Conservation (phyloP, 1,140 invertebrate species). For the Campoletis sonorensis region DNA sequence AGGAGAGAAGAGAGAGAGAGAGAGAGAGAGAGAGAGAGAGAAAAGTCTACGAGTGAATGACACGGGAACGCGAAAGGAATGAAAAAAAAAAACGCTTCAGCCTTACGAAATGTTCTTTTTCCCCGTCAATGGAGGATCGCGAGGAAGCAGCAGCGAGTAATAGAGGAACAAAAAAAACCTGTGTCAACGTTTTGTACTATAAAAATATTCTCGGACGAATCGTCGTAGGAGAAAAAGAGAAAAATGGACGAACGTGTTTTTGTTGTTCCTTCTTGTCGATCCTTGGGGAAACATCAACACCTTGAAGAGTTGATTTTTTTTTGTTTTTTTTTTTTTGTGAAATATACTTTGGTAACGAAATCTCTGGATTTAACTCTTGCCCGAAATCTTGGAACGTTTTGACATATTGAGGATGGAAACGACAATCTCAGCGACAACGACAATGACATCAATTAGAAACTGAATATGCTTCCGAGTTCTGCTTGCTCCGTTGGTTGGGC, state of each 20-base stretch:
- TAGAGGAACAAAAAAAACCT: too few relatives aligned
- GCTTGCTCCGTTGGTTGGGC: background rate
- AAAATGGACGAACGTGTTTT: background rate
- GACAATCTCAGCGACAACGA: background rate
- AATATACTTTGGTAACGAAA: too few relatives aligned
- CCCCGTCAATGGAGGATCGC: background rate
- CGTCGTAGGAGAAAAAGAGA: background rate
- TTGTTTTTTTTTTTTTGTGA: too few relatives aligned
- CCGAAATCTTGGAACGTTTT: background rate
- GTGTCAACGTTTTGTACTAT: background rate
- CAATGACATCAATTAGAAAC: constrained; percentile 40
- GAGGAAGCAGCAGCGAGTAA: too few relatives aligned
- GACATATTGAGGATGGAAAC: background rate
- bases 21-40: background rate
- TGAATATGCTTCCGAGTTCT: constrained; percentile 13
- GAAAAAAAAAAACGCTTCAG: background rate
- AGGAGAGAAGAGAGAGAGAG: background rate
- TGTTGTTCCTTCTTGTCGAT: background rate
- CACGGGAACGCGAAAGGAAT: background rate
- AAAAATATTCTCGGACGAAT: background rate
- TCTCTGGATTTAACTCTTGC: background rate
- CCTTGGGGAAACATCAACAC: too few relatives aligned
- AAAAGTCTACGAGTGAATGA: background rate
- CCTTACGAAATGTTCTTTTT: background rate
- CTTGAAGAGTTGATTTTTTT: too few relatives aligned